Evolutionary conservation across 2,113 vertebrate genomes (phyloP).

Genomic region (Piprites chloris): DNA sequence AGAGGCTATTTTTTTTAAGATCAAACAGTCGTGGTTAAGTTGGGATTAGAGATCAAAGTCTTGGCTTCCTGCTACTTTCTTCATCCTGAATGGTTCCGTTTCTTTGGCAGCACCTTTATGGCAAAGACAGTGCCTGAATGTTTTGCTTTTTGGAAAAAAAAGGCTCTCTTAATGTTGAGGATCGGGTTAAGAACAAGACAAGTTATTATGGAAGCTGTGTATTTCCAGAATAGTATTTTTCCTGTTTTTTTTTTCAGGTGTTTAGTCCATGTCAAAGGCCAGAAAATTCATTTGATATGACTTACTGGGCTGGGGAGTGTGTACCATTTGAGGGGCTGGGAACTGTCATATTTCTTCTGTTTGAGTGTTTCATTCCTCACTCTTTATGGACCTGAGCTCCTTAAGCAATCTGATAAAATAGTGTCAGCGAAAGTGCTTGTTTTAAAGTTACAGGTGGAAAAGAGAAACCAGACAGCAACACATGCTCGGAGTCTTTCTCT

Average conservation of each 20-base stretch:
- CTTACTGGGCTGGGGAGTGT: neutral
- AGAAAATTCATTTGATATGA: neutral
- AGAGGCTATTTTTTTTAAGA: neutral
- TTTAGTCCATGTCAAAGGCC: neutral
- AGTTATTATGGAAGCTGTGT: neutral
- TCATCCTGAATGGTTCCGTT: neutral
- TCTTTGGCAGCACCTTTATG: neutral
- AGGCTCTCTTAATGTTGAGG: neutral
- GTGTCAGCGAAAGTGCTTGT: neutral
- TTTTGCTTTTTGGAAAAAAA: neutral
- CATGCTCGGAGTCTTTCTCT: neutral
- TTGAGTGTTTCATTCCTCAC: neutral
- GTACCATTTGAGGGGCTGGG: neutral
- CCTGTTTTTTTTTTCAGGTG: neutral
- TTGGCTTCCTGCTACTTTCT: neutral
- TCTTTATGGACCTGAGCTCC: neutral
- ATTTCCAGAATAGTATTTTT: neutral
- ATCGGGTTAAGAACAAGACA: neutral
- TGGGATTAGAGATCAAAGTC: neutral
- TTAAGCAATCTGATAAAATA: neutral
- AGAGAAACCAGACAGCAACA: neutral
- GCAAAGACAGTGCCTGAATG: neutral
- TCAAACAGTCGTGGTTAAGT: neutral
- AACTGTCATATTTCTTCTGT: neutral
- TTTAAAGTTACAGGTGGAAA: neutral